Evolutionary conservation across 1,140 invertebrate genomes (phyloP).

Genomic region (Drosophila grimshawi): DNA sequence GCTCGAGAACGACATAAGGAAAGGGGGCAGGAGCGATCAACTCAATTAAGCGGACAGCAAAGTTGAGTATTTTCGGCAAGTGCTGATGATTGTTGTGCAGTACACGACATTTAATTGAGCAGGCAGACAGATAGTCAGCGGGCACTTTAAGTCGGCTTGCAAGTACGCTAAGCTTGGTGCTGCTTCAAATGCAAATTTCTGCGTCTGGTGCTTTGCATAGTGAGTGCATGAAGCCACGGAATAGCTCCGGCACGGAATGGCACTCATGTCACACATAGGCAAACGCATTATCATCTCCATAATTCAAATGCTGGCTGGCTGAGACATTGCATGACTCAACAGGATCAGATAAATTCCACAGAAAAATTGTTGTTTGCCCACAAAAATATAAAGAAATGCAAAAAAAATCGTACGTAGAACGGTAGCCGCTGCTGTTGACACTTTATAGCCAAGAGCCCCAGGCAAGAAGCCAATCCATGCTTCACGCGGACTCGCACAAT

Average conservation of each 20-base stretch:
- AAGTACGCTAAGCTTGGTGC: slow-evolving; percentile 18
- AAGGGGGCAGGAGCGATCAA: slow-evolving; percentile 44
- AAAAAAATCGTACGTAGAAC: slow-evolving; percentile 69
- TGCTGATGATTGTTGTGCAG: slow-evolving; percentile 47
- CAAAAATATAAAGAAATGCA: slow-evolving; percentile 76
- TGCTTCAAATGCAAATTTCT: slow-evolving; percentile 51
- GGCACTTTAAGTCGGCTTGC: slow-evolving; percentile 32
- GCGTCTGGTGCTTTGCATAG: slow-evolving; percentile 24
- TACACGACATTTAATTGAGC: slow-evolving; percentile 78
- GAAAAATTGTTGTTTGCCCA: slow-evolving; percentile 69
- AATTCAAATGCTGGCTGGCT: slow-evolving; percentile 68
- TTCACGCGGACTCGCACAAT: slow-evolving; percentile 33
- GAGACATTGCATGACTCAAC: slow-evolving; percentile 79
- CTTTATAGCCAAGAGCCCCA: slow-evolving; percentile 52
- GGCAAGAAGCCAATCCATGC: slow-evolving; percentile 23
- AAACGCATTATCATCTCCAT: slow-evolving; percentile 83
- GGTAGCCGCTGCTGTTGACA: slow-evolving; percentile 75
- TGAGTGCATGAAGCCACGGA: slow-evolving; percentile 6
- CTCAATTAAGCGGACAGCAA: slow-evolving; percentile 69
- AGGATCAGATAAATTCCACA: slow-evolving; percentile 69
- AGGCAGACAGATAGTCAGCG: not conserved
- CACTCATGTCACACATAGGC: slow-evolving; percentile 59
- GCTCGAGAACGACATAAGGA: slow-evolving; percentile 5
- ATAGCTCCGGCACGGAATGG: slow-evolving; percentile 10
- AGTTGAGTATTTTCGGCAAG: slow-evolving; percentile 45